Conservation (phyloP, 64 coral and sea anemone genomes). For the Montipora efflorescens region DNA sequence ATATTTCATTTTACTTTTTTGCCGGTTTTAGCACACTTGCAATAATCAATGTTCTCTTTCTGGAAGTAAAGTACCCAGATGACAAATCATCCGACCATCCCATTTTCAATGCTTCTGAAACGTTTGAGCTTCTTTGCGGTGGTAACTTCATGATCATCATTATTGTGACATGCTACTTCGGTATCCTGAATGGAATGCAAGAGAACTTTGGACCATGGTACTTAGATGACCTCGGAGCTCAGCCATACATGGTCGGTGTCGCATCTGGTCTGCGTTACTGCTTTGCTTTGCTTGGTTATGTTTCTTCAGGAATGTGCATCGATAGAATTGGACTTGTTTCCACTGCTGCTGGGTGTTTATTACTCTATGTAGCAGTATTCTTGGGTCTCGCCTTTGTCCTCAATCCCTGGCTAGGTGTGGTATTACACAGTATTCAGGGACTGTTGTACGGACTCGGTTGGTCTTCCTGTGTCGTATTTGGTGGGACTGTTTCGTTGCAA, state of each 20-base stretch:
- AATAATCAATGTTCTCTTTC: conserved; percentile 22
- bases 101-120: background rate
- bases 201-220: conserved; percentile 69
- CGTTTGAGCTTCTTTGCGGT: conserved; percentile 28
- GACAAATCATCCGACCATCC: background rate
- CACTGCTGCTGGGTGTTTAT: conserved; percentile 16
- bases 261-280: conserved; percentile 62
- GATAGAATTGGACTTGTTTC: conserved; percentile 19
- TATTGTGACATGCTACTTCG: conserved; percentile 3
- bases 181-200: conserved; percentile 49
- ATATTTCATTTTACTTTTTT: conserved; percentile 77
- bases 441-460: conserved; percentile 51
- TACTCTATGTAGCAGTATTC: conserved; percentile 21
- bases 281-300: conserved; percentile 2
- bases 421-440: conserved; percentile 40
- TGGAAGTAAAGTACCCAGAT: conserved; percentile 60
- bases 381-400: conserved; percentile 43
- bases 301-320: conserved; percentile 38
- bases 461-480: conserved; percentile 55
- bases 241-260: conserved; percentile 41
- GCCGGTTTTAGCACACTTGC: conserved; percentile 59
- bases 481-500: background rate
- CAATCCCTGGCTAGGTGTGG: conserved; percentile 37
- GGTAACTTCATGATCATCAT: conserved; percentile 33
- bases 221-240: conserved; percentile 62